phyloP scores from a whole-genome alignment of 2,888 invertebrate species.

The Limnephilus lunatus region DNA sequence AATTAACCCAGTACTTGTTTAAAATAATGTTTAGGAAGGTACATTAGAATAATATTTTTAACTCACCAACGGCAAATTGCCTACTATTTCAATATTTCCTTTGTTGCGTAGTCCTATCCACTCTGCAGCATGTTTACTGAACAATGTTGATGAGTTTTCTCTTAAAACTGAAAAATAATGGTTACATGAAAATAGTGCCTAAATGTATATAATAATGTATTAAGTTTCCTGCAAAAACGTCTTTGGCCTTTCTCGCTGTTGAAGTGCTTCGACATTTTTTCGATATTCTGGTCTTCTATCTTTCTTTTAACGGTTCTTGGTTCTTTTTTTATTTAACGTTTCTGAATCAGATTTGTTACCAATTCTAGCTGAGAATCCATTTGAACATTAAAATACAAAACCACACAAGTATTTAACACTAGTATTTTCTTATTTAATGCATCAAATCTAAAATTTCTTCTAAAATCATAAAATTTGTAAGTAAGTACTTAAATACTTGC shows the following conservation, averaged over 20 bases:
- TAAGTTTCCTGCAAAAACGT: not conserved
- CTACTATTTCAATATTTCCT: slow-evolving; percentile 69
- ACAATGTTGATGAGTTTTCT: slow-evolving; percentile 63
- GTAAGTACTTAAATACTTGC: too few relatives aligned
- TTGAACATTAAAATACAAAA: not conserved
- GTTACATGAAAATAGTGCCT: not conserved
- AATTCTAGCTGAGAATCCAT: not conserved
- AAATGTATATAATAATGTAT: not conserved
- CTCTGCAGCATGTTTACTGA: slow-evolving; percentile 68
- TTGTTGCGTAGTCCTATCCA: slow-evolving; percentile 71
- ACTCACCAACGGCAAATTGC: slow-evolving; percentile 69
- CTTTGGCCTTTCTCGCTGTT: not conserved
- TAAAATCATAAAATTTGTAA: too few relatives aligned
- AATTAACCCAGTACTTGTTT: not conserved
- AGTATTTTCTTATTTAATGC: too few relatives aligned
- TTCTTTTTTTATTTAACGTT: not conserved
- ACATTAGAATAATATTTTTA: not conserved
- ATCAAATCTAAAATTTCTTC: too few relatives aligned
- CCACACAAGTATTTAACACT: not conserved
- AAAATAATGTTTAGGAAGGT: not conserved
- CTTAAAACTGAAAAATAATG: slow-evolving; percentile 62
- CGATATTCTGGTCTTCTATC: not conserved
- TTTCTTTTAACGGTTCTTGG: too few relatives aligned
- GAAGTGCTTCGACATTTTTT: not conserved
- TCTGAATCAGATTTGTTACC: not conserved